phyloP scores from a whole-genome alignment of 2,113 vertebrate genomes.

The Pomatorhinus ruficollis region DNA sequence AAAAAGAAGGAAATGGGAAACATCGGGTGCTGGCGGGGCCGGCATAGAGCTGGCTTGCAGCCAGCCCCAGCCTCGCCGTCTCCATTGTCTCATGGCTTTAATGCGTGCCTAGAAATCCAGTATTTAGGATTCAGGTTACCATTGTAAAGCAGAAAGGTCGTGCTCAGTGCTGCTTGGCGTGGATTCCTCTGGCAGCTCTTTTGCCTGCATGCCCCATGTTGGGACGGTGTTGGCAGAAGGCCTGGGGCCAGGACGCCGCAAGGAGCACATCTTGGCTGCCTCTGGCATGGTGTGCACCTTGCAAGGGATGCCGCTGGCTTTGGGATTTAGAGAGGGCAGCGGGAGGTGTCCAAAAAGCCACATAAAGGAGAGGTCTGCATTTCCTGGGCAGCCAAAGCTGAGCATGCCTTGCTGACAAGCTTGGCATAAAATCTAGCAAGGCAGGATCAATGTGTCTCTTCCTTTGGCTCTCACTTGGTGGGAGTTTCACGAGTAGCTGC shows the following conservation, averaged over 20 bases:
- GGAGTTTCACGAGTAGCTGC: neutral
- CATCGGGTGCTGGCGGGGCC: neutral
- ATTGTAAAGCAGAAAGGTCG: conserved; percentile 53
- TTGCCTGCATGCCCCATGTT: conserved; percentile 22
- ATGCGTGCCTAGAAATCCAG: conserved; percentile 66
- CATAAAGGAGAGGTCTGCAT: neutral
- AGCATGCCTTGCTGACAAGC: neutral
- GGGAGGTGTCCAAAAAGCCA: neutral
- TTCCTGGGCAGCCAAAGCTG: neutral
- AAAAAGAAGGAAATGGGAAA: conserved; percentile 49
- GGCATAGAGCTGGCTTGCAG: conserved; percentile 29
- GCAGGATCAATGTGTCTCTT: neutral
- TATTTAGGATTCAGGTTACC: conserved; percentile 71
- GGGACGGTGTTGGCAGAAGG: neutral
- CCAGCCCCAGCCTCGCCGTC: conserved; percentile 42
- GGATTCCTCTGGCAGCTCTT: conserved; percentile 47
- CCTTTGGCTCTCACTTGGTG: neutral
- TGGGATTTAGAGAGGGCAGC: neutral
- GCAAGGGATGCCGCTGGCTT: neutral
- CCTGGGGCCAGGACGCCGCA: neutral
- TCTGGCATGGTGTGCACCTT: neutral
- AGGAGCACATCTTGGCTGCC: neutral
- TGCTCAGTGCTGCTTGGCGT: conserved; percentile 25
- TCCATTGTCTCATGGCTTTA: conserved; percentile 67
- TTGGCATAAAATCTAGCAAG: neutral